phyloP scores from a whole-genome alignment of 2,113 vertebrate species.

The Pycnonotus jocosus region DNA sequence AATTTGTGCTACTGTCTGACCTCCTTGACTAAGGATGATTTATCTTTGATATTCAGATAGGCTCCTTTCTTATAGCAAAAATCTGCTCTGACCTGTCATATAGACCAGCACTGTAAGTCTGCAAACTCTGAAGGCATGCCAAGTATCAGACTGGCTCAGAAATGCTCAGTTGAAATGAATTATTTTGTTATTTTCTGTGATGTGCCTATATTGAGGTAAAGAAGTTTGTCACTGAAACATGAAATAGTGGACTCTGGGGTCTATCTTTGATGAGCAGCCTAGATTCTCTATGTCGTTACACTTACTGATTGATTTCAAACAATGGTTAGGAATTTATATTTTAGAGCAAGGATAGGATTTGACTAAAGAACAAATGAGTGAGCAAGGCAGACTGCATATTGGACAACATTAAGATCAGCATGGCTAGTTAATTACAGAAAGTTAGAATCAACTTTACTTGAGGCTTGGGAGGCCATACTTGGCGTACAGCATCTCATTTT shows the following conservation, averaged over 20 bases:
- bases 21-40: not conserved
- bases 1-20: not conserved
- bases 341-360: not conserved
- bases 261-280: not conserved
- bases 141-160: not conserved
- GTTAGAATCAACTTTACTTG: not conserved
- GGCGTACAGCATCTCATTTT: not conserved
- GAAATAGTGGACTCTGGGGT: not conserved
- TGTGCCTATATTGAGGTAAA: not conserved
- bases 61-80: not conserved
- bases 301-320: not conserved
- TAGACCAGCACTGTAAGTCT: not conserved
- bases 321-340: not conserved
- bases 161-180: not conserved
- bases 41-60: not conserved
- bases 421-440: not conserved
- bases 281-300: not conserved
- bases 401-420: not conserved
- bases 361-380: not conserved
- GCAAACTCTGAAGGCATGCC: not conserved
- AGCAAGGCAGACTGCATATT: not conserved
- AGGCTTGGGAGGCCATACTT: not conserved
- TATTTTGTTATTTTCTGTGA: not conserved
- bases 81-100: not conserved
- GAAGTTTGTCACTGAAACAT: not conserved